phyloP scores from a whole-genome alignment of 1,140 invertebrate genomes.

The Lasioglossum baleicum region DNA sequence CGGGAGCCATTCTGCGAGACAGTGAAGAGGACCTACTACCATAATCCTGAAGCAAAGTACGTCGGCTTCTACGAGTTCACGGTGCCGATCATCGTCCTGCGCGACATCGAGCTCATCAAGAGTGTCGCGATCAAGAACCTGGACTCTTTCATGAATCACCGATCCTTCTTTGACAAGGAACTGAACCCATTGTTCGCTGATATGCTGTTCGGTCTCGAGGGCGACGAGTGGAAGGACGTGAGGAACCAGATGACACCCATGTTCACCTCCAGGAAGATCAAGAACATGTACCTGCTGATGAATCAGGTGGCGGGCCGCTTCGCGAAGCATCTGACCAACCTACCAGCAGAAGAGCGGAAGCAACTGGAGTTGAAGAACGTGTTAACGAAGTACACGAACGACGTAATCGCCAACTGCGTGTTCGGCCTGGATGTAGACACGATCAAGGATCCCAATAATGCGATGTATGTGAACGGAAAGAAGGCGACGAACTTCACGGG shows the following conservation, averaged over 20 bases:
- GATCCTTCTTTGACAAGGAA: slow-evolving; percentile 57
- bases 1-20: not conserved
- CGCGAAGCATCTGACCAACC: slow-evolving; percentile 60
- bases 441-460: slow-evolving; percentile 79
- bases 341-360: not conserved
- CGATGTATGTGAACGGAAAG: slow-evolving; percentile 81
- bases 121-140: slow-evolving; percentile 65
- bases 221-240: slow-evolving; percentile 69
- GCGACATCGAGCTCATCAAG: slow-evolving; percentile 75
- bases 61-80: slow-evolving; percentile 61
- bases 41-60: slow-evolving; percentile 54
- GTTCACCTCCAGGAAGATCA: slow-evolving; percentile 73
- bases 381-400: slow-evolving; percentile 80
- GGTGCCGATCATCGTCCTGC: slow-evolving; percentile 68
- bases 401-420: slow-evolving; percentile 80
- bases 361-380: slow-evolving; percentile 25
- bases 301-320: slow-evolving; percentile 42
- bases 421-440: slow-evolving; percentile 40
- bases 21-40: slow-evolving; percentile 6
- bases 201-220: slow-evolving; percentile 68
- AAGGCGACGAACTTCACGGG: slow-evolving; percentile 28
- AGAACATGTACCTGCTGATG: slow-evolving; percentile 65
- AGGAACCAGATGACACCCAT: slow-evolving; percentile 67
- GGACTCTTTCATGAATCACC: slow-evolving; percentile 72
- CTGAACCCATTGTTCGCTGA: slow-evolving; percentile 67